Conservation (phyloP, 2,888 invertebrate species). For the Dynastes maya region DNA sequence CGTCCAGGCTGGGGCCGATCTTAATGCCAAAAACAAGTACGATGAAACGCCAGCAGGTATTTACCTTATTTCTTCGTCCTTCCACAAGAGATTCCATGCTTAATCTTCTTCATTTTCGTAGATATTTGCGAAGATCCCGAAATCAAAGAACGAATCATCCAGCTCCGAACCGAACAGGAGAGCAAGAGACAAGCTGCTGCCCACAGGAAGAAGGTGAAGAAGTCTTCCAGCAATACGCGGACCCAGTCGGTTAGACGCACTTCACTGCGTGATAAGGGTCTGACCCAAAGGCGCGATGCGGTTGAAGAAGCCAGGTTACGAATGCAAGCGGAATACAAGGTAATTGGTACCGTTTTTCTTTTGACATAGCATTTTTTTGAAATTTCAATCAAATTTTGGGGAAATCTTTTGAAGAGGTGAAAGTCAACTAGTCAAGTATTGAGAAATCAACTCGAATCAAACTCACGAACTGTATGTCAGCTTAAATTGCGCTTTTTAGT, state of each 20-base stretch:
- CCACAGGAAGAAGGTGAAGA: conserved; percentile 77
- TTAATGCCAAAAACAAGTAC: conserved; percentile 96
- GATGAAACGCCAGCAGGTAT: conserved; percentile 97
- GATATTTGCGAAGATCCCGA: conserved; percentile 98
- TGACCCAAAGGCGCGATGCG: conserved; percentile 95
- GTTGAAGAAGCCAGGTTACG: conserved; percentile 90
- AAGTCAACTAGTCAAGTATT: too few species aligned
- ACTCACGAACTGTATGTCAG: too few species aligned
- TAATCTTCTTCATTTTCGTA: conserved; percentile 64
- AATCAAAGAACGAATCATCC: conserved; percentile 90
- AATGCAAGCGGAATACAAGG: conserved; percentile 71
- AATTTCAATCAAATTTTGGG: neutral
- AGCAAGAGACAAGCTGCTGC: conserved; percentile 78
- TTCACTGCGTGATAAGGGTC: conserved; percentile 92
- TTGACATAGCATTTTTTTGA: neutral
- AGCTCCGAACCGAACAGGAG: conserved; percentile 92
- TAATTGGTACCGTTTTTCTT: conserved; percentile 5
- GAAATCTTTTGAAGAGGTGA: neutral
- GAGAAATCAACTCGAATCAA: too few species aligned
- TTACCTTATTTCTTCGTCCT: neutral
- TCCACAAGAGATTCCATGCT: neutral
- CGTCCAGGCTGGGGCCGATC: conserved; percentile 96
- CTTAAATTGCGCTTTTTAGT: too few species aligned
- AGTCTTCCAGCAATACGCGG: conserved; percentile 85
- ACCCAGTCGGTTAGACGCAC: conserved; percentile 95